Evolutionary conservation across 2,888 invertebrate genomes (phyloP), one percentile per base, ranked within the genome.

Genomic region (Cabera pusaria): DNA sequence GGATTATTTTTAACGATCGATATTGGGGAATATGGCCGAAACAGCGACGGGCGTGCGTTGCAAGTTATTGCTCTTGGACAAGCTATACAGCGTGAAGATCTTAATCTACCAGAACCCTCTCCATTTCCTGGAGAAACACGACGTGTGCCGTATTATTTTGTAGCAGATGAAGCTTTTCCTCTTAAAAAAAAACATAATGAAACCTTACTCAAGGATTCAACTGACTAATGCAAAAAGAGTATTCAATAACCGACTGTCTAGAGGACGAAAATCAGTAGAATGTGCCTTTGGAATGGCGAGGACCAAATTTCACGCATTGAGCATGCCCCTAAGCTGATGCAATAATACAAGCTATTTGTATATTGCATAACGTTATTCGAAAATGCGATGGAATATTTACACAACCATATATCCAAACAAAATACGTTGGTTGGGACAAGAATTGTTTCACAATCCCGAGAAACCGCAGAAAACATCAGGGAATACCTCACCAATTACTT

Each of bases 401-500:
- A 35, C 10, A 33, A 11, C 52, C 50, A 39, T 36, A 21, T 4
- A 6, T 21, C 21, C n/a, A 21, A n/a, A n/a, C n/a, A n/a, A 6
- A 21, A 21, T 21, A 21, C 7, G 6, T 21, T 21, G 7, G 7
- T 21, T n/a, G 21, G 5, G 8, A n/a, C 21, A 21, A 21, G n/a
- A n/a, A 21, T 21, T 21, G 41, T 7, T 37, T 47, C 37, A 38
- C 21, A 41, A 52, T 46, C 41, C 32, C 21, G 20, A 34, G 46
- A 49, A 44, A 42, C 21, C 43, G 38, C 43, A 17, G 3, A 50
- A 8, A 16, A 35, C 23, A 43, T 52, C 44, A 47, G 47, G 33
- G 44, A 50, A 45, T 50, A 52, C 40, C 47, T 47, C 32, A 52
- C 43, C 1, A 47, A 21, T 31, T 52, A 49, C 24, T 19, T 52